phyloP scores from a whole-genome alignment of 2,888 invertebrate genomes.

The Cenopis cana region DNA sequence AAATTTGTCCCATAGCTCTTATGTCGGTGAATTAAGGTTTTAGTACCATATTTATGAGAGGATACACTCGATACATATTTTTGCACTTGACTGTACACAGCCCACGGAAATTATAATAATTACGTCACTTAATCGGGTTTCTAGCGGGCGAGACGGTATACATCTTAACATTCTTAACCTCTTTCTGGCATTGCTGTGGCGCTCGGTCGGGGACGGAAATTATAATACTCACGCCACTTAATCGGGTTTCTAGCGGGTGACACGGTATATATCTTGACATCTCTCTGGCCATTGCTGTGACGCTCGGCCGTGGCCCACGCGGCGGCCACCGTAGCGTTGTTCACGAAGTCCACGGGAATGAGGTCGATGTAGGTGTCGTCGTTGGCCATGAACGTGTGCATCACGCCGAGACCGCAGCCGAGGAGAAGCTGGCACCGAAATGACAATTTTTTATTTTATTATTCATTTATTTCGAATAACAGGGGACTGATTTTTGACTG shows the following conservation, averaged over 20 bases:
- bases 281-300: conserved; percentile 1
- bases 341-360: conserved; percentile 46
- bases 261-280: conserved; percentile 39
- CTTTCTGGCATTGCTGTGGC: too few species aligned
- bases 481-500: too few species aligned
- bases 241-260: conserved; percentile 35
- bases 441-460: too few species aligned
- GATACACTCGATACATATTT: too few species aligned
- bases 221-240: conserved; percentile 40
- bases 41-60: too few species aligned
- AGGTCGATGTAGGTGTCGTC: conserved; percentile 28
- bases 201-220: background rate
- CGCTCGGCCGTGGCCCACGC: conserved; percentile 39
- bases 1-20: too few species aligned
- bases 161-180: too few species aligned
- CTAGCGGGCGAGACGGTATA: too few species aligned
- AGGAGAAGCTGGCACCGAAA: conserved; percentile 38
- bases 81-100: too few species aligned
- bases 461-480: too few species aligned
- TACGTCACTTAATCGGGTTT: too few species aligned
- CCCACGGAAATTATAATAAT: background rate
- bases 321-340: conserved; percentile 45
- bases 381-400: conserved; percentile 41
- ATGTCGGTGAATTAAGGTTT: too few species aligned
- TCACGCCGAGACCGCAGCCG: conserved; percentile 43